Percentiles rank a stretch among this genome's conserved stretches.
phyloP scores from a whole-genome alignment of 2,797 vertebrate species.

The Tangara arthus region DNA sequence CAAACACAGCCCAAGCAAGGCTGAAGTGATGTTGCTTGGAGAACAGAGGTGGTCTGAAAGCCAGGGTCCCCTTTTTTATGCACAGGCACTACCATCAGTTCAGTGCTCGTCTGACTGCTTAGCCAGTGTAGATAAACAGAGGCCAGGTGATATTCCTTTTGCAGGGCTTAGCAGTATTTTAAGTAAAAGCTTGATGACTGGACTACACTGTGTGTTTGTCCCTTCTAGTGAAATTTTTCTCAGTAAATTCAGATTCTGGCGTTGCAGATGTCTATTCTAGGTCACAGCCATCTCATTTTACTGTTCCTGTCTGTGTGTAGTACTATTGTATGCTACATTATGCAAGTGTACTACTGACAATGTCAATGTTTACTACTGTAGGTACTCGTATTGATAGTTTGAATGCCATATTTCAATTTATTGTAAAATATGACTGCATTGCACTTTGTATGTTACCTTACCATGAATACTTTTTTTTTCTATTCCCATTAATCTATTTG shows the following conservation, averaged over 20 bases:
- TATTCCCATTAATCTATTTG: neutral
- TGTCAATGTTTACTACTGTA: neutral
- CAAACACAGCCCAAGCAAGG: neutral
- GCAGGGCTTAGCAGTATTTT: neutral
- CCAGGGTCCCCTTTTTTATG: neutral
- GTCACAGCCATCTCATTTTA: neutral
- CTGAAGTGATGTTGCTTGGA: neutral
- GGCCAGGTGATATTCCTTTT: neutral
- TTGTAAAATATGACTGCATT: neutral
- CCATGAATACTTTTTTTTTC: neutral
- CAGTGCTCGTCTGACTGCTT: neutral
- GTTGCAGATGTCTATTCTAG: neutral
- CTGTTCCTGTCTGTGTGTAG: neutral
- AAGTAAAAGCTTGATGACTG: neutral
- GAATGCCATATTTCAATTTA: neutral
- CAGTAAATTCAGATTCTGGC: neutral
- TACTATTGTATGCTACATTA: neutral
- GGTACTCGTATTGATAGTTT: neutral
- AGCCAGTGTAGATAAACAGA: neutral
- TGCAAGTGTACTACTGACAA: neutral
- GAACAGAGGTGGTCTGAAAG: neutral
- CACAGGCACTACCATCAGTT: rapidly evolving
- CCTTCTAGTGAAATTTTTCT: neutral
- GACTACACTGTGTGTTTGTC: neutral
- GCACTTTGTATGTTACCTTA: neutral